Percentiles rank a stretch among this genome's conserved stretches.
Evolutionary conservation across 37 sponge, comb jelly and placozoan genomes (phyloP).

Genomic region (Geodia barretti): DNA sequence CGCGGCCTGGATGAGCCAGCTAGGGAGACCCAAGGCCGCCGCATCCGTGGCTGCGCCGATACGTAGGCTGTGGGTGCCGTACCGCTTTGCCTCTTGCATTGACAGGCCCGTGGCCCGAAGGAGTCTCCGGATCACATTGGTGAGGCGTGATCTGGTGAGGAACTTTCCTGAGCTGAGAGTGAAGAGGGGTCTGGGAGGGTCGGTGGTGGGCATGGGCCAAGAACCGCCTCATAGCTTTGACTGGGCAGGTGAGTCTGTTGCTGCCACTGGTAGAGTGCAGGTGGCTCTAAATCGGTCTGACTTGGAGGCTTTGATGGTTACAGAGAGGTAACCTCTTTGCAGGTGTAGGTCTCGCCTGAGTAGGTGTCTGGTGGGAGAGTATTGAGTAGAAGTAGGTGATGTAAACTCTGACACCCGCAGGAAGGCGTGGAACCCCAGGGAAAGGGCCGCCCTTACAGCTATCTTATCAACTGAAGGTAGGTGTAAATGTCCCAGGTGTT

Average conservation of each 20-base stretch:
- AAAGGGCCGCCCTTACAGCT: slow-evolving; percentile 6
- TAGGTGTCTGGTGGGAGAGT: background rate
- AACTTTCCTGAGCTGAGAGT: background rate
- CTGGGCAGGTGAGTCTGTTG: slow-evolving; percentile 5
- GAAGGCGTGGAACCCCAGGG: slow-evolving; percentile 21
- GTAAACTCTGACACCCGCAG: slow-evolving; percentile 17
- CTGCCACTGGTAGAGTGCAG: background rate
- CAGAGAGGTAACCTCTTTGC: background rate
- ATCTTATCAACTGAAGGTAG: no score
- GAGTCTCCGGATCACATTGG: background rate
- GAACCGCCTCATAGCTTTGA: background rate
- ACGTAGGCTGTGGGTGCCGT: no score
- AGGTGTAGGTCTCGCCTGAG: background rate
- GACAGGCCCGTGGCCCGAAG: no score
- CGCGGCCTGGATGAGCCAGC: no score
- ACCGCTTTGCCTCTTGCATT: no score
- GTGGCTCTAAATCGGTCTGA: slow-evolving; percentile 13
- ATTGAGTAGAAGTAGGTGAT: background rate
- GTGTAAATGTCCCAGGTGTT: background rate
- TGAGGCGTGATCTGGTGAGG: background rate
- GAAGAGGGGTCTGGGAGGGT: background rate
- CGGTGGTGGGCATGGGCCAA: background rate
- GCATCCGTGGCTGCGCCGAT: no score
- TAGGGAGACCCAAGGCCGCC: no score
- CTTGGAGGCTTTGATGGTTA: background rate